A percentile compares a stretch with the other conserved stretches of the same genome.
Evolutionary conservation across 2,113 vertebrate genomes (phyloP).

Genomic region (Leucosticte australis): DNA sequence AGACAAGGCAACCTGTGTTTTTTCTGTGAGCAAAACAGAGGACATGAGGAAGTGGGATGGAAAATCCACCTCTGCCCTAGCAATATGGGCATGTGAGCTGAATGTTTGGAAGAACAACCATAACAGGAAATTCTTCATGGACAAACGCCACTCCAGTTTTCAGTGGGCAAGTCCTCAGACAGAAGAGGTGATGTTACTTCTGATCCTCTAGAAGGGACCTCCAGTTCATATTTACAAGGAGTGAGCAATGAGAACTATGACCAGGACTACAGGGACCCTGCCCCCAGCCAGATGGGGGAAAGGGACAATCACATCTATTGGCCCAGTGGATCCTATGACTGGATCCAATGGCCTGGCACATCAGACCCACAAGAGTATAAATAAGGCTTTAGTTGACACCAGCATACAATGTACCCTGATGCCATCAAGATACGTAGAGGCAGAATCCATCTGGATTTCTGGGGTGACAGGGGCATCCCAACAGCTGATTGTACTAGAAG

Average conservation of each 20-base stretch:
- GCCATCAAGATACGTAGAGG: fast-evolving
- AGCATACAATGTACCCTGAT: neutral
- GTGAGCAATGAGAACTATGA: neutral
- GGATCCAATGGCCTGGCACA: neutral
- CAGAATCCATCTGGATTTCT: neutral
- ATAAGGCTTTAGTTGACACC: neutral
- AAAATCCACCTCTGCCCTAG: neutral
- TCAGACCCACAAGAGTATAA: neutral
- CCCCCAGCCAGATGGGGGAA: neutral
- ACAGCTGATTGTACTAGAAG: neutral
- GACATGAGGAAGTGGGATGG: neutral
- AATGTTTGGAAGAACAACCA: neutral
- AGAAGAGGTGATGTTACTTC: neutral
- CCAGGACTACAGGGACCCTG: neutral
- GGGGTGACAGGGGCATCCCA: neutral
- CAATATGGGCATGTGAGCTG: neutral
- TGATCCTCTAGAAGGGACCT: neutral
- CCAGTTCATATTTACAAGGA: neutral
- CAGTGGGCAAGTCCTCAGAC: neutral
- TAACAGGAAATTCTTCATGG: neutral
- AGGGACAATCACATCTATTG: neutral
- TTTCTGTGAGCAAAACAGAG: neutral
- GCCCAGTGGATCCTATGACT: neutral
- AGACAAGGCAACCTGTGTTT: neutral
- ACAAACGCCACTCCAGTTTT: neutral